phyloP scores from a whole-genome alignment of 2,888 invertebrate genomes.

The Micropterix aruncella region DNA sequence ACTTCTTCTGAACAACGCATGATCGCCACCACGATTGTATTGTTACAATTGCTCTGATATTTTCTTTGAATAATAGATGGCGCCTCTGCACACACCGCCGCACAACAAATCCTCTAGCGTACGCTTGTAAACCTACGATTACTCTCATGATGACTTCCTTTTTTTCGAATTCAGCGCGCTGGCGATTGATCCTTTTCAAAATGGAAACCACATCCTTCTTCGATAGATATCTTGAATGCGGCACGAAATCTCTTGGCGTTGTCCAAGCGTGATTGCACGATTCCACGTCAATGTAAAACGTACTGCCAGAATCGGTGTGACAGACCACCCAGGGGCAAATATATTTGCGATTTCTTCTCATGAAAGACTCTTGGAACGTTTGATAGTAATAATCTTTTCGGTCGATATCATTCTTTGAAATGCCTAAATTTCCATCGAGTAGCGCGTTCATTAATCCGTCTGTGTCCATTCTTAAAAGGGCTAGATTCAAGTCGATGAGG shows the following conservation, averaged over 20 bases:
- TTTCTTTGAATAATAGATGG: slow-evolving; percentile 26
- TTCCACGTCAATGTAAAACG: slow-evolving; percentile 37
- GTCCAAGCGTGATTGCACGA: slow-evolving; percentile 36
- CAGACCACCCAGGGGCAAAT: slow-evolving; percentile 37
- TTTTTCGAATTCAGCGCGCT: slow-evolving; percentile 28
- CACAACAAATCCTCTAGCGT: slow-evolving; percentile 41
- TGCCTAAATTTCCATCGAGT: background rate
- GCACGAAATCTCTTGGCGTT: slow-evolving; percentile 35
- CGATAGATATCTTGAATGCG: slow-evolving; percentile 31
- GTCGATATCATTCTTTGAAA: slow-evolving; percentile 3
- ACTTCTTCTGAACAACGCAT: slow-evolving; percentile 28
- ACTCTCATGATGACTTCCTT: slow-evolving; percentile 26
- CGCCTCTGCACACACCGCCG: slow-evolving; percentile 31
- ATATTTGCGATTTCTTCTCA: slow-evolving; percentile 27
- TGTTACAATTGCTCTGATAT: slow-evolving; percentile 26
- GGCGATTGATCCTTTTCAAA: slow-evolving; percentile 31
- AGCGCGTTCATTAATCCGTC: slow-evolving; percentile 13
- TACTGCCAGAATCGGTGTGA: slow-evolving; percentile 34
- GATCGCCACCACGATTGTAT: slow-evolving; percentile 53
- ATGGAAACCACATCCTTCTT: slow-evolving; percentile 27
- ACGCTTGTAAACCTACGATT: slow-evolving; percentile 43
- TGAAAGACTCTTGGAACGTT: slow-evolving; percentile 26
- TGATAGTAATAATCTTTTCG: background rate
- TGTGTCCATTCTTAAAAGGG: slow-evolving; percentile 27
- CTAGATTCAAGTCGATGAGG: slow-evolving; percentile 28